phyloP scores from a whole-genome alignment of 2,113 vertebrate species.

The Ctenomys sociabilis region DNA sequence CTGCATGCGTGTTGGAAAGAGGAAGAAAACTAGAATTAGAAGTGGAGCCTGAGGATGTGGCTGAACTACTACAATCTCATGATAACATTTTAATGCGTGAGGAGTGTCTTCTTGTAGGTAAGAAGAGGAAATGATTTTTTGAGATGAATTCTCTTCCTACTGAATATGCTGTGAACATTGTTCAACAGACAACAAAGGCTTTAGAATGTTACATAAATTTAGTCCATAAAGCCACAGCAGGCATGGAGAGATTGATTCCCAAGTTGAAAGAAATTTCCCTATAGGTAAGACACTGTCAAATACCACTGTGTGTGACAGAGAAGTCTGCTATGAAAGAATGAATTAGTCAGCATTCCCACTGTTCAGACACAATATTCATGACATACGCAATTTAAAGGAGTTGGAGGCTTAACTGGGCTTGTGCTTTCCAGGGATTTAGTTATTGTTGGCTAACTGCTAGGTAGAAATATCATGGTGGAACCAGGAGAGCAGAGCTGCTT shows the following conservation, averaged over 20 bases:
- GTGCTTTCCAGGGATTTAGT: neutral
- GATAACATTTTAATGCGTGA: neutral
- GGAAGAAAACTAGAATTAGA: neutral
- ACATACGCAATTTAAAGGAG: neutral
- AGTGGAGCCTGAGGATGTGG: neutral
- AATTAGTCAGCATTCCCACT: neutral
- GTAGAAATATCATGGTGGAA: neutral
- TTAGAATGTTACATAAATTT: neutral
- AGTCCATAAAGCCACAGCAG: neutral
- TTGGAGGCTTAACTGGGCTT: neutral
- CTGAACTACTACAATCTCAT: neutral
- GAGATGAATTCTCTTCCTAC: too few species aligned
- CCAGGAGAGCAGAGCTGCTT: neutral
- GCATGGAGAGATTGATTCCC: neutral
- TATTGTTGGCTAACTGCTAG: neutral
- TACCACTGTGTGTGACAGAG: neutral
- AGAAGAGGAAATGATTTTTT: neutral
- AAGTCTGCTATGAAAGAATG: neutral
- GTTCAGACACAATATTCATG: neutral
- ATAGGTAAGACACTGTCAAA: neutral
- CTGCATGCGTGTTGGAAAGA: neutral
- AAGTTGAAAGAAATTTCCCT: neutral
- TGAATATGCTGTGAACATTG: neutral
- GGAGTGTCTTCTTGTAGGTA: neutral
- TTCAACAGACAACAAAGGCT: neutral